Evolutionary conservation across 2,888 invertebrate genomes (phyloP), one percentile per base, ranked within the genome.

Genomic region (Ochropleura leucogaster): DNA sequence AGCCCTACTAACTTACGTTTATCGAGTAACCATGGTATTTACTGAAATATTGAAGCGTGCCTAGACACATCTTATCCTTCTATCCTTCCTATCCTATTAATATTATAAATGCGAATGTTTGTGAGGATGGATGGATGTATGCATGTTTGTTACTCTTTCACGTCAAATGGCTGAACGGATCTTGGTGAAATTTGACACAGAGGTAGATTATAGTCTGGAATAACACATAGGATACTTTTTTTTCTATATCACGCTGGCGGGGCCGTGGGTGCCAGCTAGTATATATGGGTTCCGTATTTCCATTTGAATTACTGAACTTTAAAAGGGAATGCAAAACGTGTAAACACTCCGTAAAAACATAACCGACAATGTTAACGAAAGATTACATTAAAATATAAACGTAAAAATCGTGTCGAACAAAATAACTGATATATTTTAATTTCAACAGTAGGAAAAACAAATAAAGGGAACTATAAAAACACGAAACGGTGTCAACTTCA

Each of bases 401-500:
- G 84, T 72, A 66, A 88, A 87, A 79, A 67, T 80, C 72, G 73
- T 79, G 81, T 76, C 66, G 55, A 82, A 86, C 85, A 81, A 86
- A 84, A 87, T 83, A 80, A 81, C 79, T 77, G 69, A 73, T 77
- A 76, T 80, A 87, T 87, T 87, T 88, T 86, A 86, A 87, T 90
- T 81, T 87, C 83, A 71, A 82, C 73, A 85, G 70, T 79, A 74
- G 74, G 55, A 77, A 89, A 89, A 87, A 88, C 87, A 92, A 91
- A 91, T 90, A 91, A 90, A 89, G 78, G 77, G 70, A 63, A 79
- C 86, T 82, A 88, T 90, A 90, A 91, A 90, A 83, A 89, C 89
- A 89, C 88, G 88, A 86, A 92, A 90, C 85, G 91, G 90, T 91
- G 92, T 94, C 92, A 92, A 91, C 91, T 92, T 92, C 92, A 93